These are phyloP conservation scores for Rhabdomys dilectus DNA, from an alignment of 2,113 vertebrate species.

Conservation along the genomic window DNA sequence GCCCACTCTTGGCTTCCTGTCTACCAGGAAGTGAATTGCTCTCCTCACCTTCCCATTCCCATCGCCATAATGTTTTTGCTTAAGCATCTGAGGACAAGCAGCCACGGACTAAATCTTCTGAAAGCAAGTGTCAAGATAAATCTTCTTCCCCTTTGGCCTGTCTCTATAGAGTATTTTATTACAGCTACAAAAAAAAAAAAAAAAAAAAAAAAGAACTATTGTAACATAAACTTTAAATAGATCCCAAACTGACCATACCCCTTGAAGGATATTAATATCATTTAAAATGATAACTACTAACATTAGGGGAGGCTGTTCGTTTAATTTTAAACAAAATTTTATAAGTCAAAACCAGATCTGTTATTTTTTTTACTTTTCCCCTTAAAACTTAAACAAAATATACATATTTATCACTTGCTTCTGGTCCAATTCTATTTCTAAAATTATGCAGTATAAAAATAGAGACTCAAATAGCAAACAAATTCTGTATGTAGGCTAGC, in stretches of 20 bases:
- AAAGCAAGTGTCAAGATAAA: background rate
- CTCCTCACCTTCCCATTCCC: background rate
- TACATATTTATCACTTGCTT: conserved; percentile 57
- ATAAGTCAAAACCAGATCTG: conserved; percentile 28
- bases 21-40: background rate
- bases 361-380: conserved; percentile 44
- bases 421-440: conserved; percentile 49
- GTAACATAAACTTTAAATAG: background rate
- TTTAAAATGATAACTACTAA: background rate
- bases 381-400: conserved; percentile 56
- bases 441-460: conserved; percentile 73
- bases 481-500: conserved; percentile 72
- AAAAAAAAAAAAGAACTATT: background rate
- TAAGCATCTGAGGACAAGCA: background rate
- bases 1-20: background rate
- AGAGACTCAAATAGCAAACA: conserved; percentile 80
- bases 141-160: background rate
- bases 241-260: background rate
- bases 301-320: background rate
- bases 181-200: background rate
- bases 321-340: conserved; percentile 38
- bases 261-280: background rate
- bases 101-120: background rate
- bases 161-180: background rate
- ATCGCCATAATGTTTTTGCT: background rate